phyloP scores from a whole-genome alignment of 2,888 invertebrate species.

The Synergus itoensis region DNA sequence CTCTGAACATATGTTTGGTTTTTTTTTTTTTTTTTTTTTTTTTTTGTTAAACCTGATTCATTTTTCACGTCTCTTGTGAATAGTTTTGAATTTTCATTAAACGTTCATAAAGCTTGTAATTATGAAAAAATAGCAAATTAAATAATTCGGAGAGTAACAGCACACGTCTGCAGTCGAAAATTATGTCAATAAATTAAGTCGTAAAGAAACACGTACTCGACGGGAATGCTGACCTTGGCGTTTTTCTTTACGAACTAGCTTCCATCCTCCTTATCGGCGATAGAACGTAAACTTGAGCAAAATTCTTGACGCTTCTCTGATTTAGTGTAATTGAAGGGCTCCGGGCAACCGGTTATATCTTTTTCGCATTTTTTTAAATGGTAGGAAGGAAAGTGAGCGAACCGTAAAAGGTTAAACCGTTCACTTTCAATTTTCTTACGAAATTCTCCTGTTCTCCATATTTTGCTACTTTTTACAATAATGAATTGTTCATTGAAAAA shows the following conservation, averaged over 20 bases:
- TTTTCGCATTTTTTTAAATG: constrained; percentile 29
- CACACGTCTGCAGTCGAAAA: neutral
- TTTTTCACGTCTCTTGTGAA: neutral
- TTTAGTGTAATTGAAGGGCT: constrained; percentile 40
- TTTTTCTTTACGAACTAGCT: constrained; percentile 7
- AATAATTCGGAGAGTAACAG: neutral
- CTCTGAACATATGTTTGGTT: neutral
- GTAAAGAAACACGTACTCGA: neutral
- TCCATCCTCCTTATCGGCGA: constrained; percentile 20
- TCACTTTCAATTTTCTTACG: constrained; percentile 11
- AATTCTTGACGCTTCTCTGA: constrained; percentile 36
- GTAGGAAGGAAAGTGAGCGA: constrained; percentile 8
- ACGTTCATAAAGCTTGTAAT: neutral
- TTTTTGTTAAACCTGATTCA: neutral
- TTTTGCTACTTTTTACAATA: neutral
- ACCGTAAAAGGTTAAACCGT: neutral
- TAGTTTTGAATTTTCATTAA: neutral
- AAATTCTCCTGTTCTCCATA: neutral
- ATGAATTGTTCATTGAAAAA: neutral
- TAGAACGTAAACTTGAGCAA: constrained; percentile 41
- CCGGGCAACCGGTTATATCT: constrained; percentile 24
- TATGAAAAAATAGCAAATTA: neutral
- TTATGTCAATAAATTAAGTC: constrained; percentile 6
- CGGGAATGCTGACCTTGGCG: neutral
- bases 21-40: neutral